phyloP scores from a whole-genome alignment of 2,888 invertebrate genomes.

The Tetragonula carbonaria region DNA sequence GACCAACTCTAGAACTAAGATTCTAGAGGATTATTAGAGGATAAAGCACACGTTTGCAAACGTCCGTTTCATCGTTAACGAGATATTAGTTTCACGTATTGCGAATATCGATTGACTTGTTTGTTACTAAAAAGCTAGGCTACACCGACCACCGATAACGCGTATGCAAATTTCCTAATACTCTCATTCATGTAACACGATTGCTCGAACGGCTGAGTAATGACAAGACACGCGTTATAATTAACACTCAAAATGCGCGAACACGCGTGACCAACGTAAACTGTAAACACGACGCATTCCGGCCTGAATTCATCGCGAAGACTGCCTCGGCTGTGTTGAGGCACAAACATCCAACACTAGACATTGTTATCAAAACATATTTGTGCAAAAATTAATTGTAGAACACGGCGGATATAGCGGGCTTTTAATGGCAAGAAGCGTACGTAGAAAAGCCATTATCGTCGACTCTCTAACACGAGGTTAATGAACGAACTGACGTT shows the following conservation, averaged over 20 bases:
- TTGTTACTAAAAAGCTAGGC: not conserved
- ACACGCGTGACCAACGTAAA: conserved; percentile 27
- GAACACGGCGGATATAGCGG: conserved; percentile 10
- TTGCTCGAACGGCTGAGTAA: conserved; percentile 3
- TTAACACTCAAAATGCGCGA: conserved; percentile 36
- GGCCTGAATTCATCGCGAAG: conserved; percentile 3
- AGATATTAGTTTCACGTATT: not conserved
- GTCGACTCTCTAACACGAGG: conserved; percentile 24
- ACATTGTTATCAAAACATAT: conserved; percentile 26
- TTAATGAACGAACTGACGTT: conserved; percentile 47
- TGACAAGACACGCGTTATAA: conserved; percentile 11
- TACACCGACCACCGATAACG: not conserved
- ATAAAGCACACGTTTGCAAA: not conserved
- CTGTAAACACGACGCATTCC: conserved; percentile 17
- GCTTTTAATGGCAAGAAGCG: conserved; percentile 39
- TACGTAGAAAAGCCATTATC: conserved; percentile 55
- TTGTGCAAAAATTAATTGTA: conserved; percentile 51
- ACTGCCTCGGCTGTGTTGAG: not conserved
- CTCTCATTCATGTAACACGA: not conserved
- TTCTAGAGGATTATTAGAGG: not conserved
- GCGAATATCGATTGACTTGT: not conserved
- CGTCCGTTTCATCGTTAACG: not conserved
- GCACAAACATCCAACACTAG: not conserved
- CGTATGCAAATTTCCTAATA: not conserved
- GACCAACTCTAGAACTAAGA: not conserved